Conservation (phyloP, 1,140 invertebrate species). For the Halesus radiatus region DNA sequence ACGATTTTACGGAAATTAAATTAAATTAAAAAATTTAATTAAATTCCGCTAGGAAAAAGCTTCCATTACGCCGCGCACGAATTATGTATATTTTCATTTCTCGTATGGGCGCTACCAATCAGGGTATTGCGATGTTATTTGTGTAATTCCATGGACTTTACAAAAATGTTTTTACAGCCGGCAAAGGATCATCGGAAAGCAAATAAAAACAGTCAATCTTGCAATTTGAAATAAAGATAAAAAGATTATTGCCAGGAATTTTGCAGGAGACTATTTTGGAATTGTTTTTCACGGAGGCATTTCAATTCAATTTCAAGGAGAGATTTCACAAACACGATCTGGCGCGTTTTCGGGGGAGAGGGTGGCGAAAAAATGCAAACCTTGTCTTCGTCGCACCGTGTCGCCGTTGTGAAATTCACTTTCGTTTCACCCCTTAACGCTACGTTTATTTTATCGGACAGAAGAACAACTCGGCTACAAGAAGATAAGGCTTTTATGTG, state of each 20-base stretch:
- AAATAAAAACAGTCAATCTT: too few species aligned
- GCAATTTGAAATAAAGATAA: background rate
- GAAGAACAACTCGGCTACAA: slow-evolving; percentile 12
- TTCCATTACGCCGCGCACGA: background rate
- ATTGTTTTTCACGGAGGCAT: background rate
- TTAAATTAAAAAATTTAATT: background rate
- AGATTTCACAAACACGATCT: slow-evolving; percentile 9
- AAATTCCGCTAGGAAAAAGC: background rate
- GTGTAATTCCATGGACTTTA: too few species aligned
- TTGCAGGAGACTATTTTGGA: background rate
- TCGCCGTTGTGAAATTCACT: slow-evolving; percentile 9
- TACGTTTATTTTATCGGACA: slow-evolving; percentile 28
- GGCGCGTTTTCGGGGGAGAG: background rate
- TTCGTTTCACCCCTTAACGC: slow-evolving; percentile 13
- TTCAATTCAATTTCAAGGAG: background rate
- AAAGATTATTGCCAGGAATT: background rate
- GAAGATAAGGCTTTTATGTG: background rate
- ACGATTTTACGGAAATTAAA: background rate
- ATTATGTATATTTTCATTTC: background rate
- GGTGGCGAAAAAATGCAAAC: slow-evolving; percentile 18
- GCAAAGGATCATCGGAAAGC: too few species aligned
- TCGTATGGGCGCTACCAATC: background rate
- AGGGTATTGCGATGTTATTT: too few species aligned
- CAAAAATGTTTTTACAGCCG: too few species aligned
- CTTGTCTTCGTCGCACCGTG: slow-evolving; percentile 7